These are phyloP conservation scores for Coluber constrictor DNA, from an alignment of 2,797 vertebrate genomes.

Conservation along the genomic window DNA sequence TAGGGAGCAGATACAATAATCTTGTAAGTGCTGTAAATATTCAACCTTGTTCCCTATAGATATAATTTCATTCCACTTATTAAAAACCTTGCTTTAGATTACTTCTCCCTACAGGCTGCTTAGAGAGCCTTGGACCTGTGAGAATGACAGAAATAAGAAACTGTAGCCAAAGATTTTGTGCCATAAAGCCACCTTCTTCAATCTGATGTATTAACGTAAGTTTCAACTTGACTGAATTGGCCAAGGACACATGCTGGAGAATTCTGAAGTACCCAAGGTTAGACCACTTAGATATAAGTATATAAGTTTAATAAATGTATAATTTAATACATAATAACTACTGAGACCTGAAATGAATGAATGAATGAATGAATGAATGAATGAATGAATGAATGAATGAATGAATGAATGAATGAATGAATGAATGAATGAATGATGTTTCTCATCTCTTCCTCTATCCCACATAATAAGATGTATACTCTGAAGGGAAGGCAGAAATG, in stretches of 20 bases:
- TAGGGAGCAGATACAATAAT: background rate
- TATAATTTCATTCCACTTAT: background rate
- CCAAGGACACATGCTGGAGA: background rate
- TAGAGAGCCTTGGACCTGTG: background rate
- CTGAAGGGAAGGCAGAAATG: background rate
- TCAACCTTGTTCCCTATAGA: background rate
- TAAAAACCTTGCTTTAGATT: background rate
- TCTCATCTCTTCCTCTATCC: background rate
- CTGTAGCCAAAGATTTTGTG: background rate
- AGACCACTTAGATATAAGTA: background rate
- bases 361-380: background rate
- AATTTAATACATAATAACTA: background rate
- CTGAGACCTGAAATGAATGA: background rate
- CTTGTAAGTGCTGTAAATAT: background rate
- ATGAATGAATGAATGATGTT: background rate
- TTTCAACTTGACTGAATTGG: background rate
- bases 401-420: background rate
- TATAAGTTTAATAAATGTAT: background rate
- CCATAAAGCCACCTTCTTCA: background rate
- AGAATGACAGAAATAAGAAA: background rate
- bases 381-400: background rate
- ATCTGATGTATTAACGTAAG: background rate
- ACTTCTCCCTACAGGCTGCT: background rate
- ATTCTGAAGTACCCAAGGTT: background rate
- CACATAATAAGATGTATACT: background rate